Percentiles rank a stretch among this genome's conserved stretches.
Evolutionary conservation across 2,888 invertebrate genomes (phyloP).

Genomic region (Tinea semifulvella): DNA sequence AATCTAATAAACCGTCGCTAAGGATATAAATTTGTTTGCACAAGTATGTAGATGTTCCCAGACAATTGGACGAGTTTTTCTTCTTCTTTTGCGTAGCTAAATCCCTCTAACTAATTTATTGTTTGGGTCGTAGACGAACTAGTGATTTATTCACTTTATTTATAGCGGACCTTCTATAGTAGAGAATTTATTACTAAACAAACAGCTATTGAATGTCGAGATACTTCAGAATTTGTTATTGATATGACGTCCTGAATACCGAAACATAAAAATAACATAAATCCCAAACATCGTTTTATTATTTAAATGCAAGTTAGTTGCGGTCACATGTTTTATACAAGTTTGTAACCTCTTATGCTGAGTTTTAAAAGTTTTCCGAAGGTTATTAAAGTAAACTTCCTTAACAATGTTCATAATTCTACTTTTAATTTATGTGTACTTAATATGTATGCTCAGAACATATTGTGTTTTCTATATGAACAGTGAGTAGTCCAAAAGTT

Average conservation of each 20-base stretch:
- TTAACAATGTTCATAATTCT: too few relatives aligned
- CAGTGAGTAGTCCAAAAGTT: too few relatives aligned
- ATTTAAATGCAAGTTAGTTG: constrained; percentile 6
- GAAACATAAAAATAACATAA: not conserved
- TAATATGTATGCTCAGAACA: too few relatives aligned
- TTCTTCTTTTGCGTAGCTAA: not conserved
- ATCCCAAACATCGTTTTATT: constrained; percentile 7
- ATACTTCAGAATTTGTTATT: constrained; percentile 2
- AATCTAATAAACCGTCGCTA: constrained; percentile 3
- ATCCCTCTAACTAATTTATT: constrained; percentile 2
- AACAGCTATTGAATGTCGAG: constrained; percentile 8
- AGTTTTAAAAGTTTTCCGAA: too few relatives aligned
- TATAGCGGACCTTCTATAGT: not conserved
- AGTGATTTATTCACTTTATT: constrained; percentile 7
- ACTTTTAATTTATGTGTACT: too few relatives aligned
- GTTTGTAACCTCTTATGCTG: too few relatives aligned
- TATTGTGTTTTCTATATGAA: too few relatives aligned
- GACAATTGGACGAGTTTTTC: not conserved
- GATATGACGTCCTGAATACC: constrained; percentile 4
- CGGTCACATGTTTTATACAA: too few relatives aligned
- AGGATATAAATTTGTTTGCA: not conserved
- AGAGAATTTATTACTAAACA: not conserved
- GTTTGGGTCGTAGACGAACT: constrained; percentile 1
- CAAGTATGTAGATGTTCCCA: constrained; percentile 1
- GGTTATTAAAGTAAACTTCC: too few relatives aligned